Evolutionary conservation across 1,140 invertebrate species (phyloP).

Genomic region (Ceratina calcarata): DNA sequence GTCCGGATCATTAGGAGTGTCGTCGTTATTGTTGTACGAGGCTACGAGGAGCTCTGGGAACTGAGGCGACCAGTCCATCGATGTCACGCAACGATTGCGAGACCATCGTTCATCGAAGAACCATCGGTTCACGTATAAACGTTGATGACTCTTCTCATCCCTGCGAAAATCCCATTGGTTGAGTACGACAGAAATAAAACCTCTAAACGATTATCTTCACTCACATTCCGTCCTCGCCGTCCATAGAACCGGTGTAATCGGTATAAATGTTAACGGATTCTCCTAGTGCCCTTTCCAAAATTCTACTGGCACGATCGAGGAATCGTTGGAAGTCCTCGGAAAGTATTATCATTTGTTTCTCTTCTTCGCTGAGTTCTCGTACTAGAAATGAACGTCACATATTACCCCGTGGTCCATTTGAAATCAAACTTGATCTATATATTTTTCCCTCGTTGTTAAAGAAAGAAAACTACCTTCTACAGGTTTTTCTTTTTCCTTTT

Average conservation of each 20-base stretch:
- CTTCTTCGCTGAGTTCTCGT: constrained; percentile 95
- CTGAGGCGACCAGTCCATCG: constrained; percentile 97
- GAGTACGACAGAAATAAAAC: background rate
- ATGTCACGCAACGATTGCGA: constrained; percentile 95
- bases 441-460: background rate
- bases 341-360: constrained; percentile 97
- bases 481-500: constrained; percentile 86
- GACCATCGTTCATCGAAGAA: constrained; percentile 99
- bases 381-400: constrained; percentile 79
- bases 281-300: constrained; percentile 95
- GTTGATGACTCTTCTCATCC: constrained; percentile 93
- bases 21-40: constrained; percentile 97
- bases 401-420: background rate
- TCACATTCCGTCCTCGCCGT: constrained; percentile 88
- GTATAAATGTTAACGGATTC: constrained; percentile 96
- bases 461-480: constrained; percentile 81
- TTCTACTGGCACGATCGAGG: constrained; percentile 90
- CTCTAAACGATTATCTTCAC: constrained; percentile 51
- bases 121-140: constrained; percentile 91
- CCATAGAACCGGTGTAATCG: constrained; percentile 93
- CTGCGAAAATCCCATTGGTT: constrained; percentile 77
- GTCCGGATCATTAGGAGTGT: constrained; percentile 97
- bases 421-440: background rate
- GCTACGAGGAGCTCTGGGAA: constrained; percentile 96
- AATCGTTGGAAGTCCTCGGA: constrained; percentile 97